Evolutionary conservation across 1,140 invertebrate genomes (phyloP), one percentile per base, ranked within the genome.

Genomic region (Ips nitidus): DNA sequence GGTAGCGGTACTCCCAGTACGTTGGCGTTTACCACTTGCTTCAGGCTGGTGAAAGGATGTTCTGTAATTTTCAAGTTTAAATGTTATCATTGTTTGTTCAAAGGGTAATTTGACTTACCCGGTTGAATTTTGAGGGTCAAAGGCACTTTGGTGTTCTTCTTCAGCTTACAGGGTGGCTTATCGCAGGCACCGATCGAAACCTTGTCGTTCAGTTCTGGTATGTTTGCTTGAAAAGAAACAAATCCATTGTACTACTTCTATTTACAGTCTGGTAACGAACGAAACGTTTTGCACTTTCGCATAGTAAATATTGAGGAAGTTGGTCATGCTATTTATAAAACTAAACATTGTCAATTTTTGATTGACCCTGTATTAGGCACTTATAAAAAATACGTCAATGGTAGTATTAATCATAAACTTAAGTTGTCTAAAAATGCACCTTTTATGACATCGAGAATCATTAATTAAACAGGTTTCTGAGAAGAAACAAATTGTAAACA

Each of bases 1-100:
- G 91, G 91, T 61, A 93, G 75, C 0, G 84, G 80, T 2, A 91
- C 75, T 1, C 85, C 85, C 3, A 84, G 73, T 8, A 91, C 82
- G 1, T 83, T 79, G 0, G 89, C 90, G 66, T 77, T 77, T 1
- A 92, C 90, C 3, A 81, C 78, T n/a, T 85, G 87, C 2, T 53
- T 81, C 43, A 89, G 47, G 1, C 71, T 78, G 7, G 78, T 70
- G 8, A 85, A 75, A 60, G 87, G 83, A 3, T 77, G 75, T 2
- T 83, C 81, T 80, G 77, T 71, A 7, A 7, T 36, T 39, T 4
- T 56, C 4, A 56, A 56, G 7, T 7, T 36, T 6, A 56, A 36
- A 37, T 56, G 7, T 2, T 37, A 56, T 56, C 36, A 41, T 3
- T 39, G 8, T 2, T 50, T 4, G 2, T 50, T 8, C 8, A 8